Base-by-base conservation (phyloP, 2,888 invertebrate genomes). In the Andrena trimmerana region DNA sequence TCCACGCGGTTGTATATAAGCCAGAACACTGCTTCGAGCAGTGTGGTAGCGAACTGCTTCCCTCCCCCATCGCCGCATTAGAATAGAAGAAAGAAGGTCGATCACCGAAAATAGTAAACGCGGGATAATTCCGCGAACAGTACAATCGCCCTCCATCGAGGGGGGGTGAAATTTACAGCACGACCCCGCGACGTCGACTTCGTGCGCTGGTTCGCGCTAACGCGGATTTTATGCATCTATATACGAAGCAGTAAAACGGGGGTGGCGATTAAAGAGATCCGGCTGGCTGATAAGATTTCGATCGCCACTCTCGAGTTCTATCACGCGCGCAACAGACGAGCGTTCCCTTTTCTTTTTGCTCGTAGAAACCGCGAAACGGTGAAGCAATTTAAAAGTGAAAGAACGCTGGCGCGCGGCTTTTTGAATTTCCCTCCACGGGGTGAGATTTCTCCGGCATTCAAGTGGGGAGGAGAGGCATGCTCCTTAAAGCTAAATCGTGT, bases 181-280 rank as follows among this genome's bases (percentile, higher is more conserved):
- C 65, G 70, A 76, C 65, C 52, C 50, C 20, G 57, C 31, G 65
- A 70, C 69, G 70, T 29, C 74, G 75, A 52, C 63, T 73, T 36
- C 48, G 78, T 60, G 66, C 72, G 70, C 63, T 50, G 74, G 50
- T 52, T 24, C 57, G 59, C 20, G 42, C 79, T 36, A 66, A 75
- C 78, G 82, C 69, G 85, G 69, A 57, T 60, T 80, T 80, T 74
- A 82, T 80, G 81, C 82, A 81, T 70, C 81, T 57, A 82, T 75
- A 80, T 60, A 67, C 67, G 68, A 65, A 68, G 71, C 80, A 77
- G 69, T 67, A 75, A 83, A 80, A 76, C 75, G 65, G 60, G 75
- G 74, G 75, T 76, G 72, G 83, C 73, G 81, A 84, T 77, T 86
- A 81, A 69, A 74, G 74, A 69, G 83, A 86, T 86, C 77, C 74